Conservation (phyloP, 2,888 invertebrate genomes). For the Caenorhabditis auriculariae region DNA sequence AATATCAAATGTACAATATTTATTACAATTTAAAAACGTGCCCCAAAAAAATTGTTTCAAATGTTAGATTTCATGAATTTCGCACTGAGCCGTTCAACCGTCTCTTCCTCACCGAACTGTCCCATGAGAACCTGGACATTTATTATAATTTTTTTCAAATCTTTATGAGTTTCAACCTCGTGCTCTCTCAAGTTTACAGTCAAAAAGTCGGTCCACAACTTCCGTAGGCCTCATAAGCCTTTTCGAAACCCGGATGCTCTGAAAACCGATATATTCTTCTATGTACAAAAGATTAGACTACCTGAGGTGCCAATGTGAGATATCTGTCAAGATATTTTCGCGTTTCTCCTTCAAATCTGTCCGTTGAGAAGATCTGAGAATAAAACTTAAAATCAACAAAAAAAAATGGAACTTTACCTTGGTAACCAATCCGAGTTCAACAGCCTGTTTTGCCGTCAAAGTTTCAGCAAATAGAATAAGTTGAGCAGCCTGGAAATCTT, state of each 20-base stretch:
- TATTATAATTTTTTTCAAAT: neutral
- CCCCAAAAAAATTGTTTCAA: no score
- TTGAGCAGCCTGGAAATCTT: constrained; percentile 67
- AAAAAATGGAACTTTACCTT: constrained; percentile 67
- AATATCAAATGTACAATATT: no score
- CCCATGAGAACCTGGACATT: constrained; percentile 6
- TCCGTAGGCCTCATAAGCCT: constrained; percentile 21
- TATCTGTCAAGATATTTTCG: constrained; percentile 21
- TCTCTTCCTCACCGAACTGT: constrained; percentile 23
- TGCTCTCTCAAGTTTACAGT: constrained; percentile 16
- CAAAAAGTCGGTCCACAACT: constrained; percentile 17
- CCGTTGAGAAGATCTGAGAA: constrained; percentile 27
- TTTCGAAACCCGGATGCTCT: constrained; percentile 33
- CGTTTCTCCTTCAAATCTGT: constrained; percentile 22
- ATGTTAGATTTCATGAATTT: constrained; percentile 23
- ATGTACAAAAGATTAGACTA: constrained; percentile 5
- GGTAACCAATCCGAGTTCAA: constrained; percentile 77
- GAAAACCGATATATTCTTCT: constrained; percentile 1
- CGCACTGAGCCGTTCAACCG: constrained; percentile 24
- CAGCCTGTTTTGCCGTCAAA: constrained; percentile 79
- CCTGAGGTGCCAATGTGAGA: constrained; percentile 20
- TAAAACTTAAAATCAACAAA: neutral
- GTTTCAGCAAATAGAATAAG: constrained; percentile 74
- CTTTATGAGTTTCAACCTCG: neutral
- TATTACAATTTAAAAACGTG: no score